Conservation (phyloP, 1,140 invertebrate genomes). For the Drosophila hydei region DNA sequence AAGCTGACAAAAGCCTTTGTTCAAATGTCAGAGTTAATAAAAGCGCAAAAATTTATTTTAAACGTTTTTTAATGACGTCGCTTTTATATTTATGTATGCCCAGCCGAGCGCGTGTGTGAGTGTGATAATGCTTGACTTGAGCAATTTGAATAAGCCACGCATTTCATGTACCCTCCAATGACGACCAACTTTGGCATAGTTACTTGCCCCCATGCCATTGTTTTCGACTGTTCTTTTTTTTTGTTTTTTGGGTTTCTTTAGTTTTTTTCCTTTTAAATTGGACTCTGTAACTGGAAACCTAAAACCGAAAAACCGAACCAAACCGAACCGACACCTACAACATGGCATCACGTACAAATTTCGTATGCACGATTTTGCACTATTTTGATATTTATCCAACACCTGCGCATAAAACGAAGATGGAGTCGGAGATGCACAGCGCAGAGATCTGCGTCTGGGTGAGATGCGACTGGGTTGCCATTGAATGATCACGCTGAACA, state of each 20-base stretch:
- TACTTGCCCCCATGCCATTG: constrained; percentile 49
- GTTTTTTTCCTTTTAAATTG: constrained; percentile 42
- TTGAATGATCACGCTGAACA: constrained; percentile 68
- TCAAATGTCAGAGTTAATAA: constrained; percentile 79
- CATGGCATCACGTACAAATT: constrained; percentile 83
- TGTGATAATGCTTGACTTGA: constrained; percentile 51
- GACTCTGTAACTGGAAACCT: constrained; percentile 32
- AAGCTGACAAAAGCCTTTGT: constrained; percentile 79
- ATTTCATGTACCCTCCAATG: constrained; percentile 57
- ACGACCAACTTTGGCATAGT: constrained; percentile 36
- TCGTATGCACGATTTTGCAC: constrained; percentile 82
- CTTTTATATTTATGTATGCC: constrained; percentile 33
- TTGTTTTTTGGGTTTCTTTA: neutral
- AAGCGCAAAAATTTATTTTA: constrained; percentile 81
- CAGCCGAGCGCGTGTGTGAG: constrained; percentile 22
- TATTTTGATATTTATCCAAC: constrained; percentile 82
- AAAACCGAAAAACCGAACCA: constrained; percentile 46
- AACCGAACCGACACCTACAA: constrained; percentile 70
- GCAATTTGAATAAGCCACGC: constrained; percentile 74
- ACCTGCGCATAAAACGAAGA: constrained; percentile 72
- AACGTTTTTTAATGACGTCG: constrained; percentile 82
- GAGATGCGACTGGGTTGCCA: constrained; percentile 42
- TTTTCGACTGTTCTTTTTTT: constrained; percentile 56
- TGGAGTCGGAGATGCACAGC: constrained; percentile 39
- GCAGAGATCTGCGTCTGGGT: constrained; percentile 39